phyloP scores from a whole-genome alignment of 2,888 invertebrate genomes.

The Graphium colonna region DNA sequence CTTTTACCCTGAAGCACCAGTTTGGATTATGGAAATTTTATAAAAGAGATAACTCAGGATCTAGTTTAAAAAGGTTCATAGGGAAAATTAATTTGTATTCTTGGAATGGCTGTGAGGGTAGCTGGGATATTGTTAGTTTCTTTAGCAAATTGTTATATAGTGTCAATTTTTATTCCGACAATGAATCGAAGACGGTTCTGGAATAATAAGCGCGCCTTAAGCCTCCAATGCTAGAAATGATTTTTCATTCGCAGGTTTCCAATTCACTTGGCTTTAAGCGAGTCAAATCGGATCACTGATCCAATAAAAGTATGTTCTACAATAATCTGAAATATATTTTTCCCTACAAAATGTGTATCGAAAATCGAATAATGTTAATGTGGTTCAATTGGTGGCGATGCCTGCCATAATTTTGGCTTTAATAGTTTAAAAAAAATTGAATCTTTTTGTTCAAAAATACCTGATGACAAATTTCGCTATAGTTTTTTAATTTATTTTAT shows the following conservation, averaged over 20 bases:
- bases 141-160: conserved; percentile 59
- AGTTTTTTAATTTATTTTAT: too few relatives aligned
- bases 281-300: background rate
- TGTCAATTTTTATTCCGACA: conserved; percentile 66
- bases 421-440: too few relatives aligned
- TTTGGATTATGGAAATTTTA: conserved; percentile 17
- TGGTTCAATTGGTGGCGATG: too few relatives aligned
- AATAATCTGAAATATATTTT: background rate
- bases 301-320: background rate
- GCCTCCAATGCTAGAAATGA: conserved; percentile 45
- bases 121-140: conserved; percentile 64
- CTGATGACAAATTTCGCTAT: too few relatives aligned
- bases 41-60: conserved; percentile 10
- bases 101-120: conserved; percentile 49
- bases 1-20: background rate
- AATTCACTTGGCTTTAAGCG: background rate
- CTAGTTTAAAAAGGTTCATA: conserved; percentile 22
- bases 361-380: too few relatives aligned
- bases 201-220: conserved; percentile 58
- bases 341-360: too few relatives aligned
- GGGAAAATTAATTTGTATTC: conserved; percentile 53
- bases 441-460: too few relatives aligned
- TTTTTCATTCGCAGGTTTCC: conserved; percentile 24
- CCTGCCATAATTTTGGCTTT: too few relatives aligned
- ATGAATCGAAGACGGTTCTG: conserved; percentile 50